Evolutionary conservation across 2,113 vertebrate species (phyloP), one percentile per base, ranked within the genome.

Genomic region (Myxocyprinus asiaticus): DNA sequence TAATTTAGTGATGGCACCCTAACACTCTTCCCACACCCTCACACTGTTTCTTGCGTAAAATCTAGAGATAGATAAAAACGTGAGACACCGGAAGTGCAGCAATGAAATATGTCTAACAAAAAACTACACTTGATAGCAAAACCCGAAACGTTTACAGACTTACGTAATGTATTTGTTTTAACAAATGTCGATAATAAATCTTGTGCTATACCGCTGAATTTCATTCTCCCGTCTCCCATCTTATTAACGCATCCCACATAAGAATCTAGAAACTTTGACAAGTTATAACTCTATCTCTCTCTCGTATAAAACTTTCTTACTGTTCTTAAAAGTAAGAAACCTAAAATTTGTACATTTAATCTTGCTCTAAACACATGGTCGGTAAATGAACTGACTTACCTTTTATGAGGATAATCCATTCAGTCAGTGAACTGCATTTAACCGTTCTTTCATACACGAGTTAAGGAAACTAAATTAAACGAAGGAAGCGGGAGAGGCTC

Each of bases 401-500:
- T 81, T 81, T 22, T 44, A n/a, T 55, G 10, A 42, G 67, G 79
- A 56, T 17, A 53, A 5, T 82, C 62, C 67, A 44, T 61, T 73
- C 51, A 47, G 63, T 74, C 50, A 59, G 47, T 45, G 33, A 47
- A 9, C 45, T 33, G 61, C n/a, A 48, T 80, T 71, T 33, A 53
- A 47, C 42, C 17, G 12, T 47, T 45, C 33, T 51, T 71, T 78
- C 71, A 64, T 68, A 9, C 14, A 15, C 55, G 17, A 55, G 11
- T 33, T 10, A 11, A 56, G n/a, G 5, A 75, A 66, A 33, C 44
- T 8, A 44, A 67, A 58, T 43, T 4, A 17, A 69, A 17, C 71
- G 62, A 74, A 42, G 6, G 14, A 70, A 77, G 59, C 61, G 22
- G 69, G 67, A 85, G 89, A 87, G 79, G 86, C 84, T 87, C 81